Percentiles rank a stretch among this genome's conserved stretches.
phyloP scores from a whole-genome alignment of 2,888 invertebrate genomes.

The Julus scandinavius region DNA sequence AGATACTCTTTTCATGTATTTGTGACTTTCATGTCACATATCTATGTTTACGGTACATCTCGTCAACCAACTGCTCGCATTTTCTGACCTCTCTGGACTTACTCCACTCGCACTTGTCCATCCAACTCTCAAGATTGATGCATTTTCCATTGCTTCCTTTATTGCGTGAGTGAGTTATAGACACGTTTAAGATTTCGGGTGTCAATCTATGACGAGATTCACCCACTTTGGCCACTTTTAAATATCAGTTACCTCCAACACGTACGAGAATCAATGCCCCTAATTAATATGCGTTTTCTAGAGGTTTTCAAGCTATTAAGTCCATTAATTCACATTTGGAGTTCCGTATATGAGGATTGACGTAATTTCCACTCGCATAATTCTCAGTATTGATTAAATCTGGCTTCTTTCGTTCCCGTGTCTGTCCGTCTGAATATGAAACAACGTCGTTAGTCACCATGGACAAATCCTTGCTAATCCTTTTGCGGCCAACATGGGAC shows the following conservation, averaged over 20 bases:
- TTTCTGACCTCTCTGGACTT: neutral
- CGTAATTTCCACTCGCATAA: slow-evolving; percentile 1
- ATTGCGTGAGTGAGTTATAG: neutral
- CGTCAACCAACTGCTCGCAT: neutral
- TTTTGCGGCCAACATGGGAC: neutral
- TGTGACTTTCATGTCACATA: too few species aligned
- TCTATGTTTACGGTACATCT: neutral
- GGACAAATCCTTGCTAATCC: neutral
- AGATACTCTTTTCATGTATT: too few species aligned
- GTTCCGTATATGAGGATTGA: neutral
- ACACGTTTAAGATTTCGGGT: neutral
- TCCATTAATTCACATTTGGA: neutral
- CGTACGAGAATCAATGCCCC: neutral
- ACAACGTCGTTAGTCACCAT: slow-evolving; percentile 1
- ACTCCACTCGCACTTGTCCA: neutral
- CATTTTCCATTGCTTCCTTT: neutral
- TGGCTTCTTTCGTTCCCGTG: neutral
- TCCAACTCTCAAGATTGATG: neutral
- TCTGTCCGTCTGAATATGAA: neutral
- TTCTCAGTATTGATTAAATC: neutral
- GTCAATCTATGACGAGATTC: neutral
- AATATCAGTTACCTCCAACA: neutral
- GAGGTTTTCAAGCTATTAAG: neutral
- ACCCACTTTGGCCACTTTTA: neutral
- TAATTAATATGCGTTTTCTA: neutral